phyloP scores from a whole-genome alignment of 92 coral and sea anemone genomes.

The Siderastrea radians region DNA sequence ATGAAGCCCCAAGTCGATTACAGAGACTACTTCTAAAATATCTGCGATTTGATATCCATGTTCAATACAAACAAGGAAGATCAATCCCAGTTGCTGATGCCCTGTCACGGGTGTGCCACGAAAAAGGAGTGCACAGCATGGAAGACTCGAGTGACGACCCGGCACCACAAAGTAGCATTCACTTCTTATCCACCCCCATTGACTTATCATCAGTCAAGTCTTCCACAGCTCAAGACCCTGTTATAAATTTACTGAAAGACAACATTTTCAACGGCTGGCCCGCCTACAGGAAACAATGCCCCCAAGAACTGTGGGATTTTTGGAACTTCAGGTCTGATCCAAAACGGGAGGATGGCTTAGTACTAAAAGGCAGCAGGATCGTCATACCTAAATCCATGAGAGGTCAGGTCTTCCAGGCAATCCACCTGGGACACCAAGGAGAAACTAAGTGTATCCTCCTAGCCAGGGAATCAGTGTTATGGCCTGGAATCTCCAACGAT shows the following conservation, averaged over 20 bases:
- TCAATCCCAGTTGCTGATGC: conserved; percentile 16
- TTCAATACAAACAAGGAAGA: too few species aligned
- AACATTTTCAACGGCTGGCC: conserved; percentile 60
- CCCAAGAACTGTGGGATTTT: conserved; percentile 46
- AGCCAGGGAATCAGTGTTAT: conserved; percentile 9
- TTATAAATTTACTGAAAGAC: conserved; percentile 25
- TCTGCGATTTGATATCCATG: neutral
- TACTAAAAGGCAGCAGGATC: conserved; percentile 23
- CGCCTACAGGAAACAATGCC: conserved; percentile 48
- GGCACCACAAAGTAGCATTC: neutral
- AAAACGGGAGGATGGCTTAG: conserved; percentile 33
- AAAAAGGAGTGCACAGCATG: neutral
- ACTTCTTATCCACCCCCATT: neutral
- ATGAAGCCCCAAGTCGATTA: too few species aligned
- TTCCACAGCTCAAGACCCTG: neutral
- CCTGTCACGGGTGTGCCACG: conserved; percentile 50
- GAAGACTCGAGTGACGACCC: neutral
- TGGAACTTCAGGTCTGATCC: conserved; percentile 34
- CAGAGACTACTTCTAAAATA: neutral
- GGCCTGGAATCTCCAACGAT: conserved; percentile 6
- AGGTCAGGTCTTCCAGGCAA: conserved; percentile 20
- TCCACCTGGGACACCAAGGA: conserved; percentile 53
- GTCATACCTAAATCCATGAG: neutral
- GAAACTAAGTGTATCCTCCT: conserved; percentile 60
- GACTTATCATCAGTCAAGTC: neutral